Evolutionary conservation across 1,140 invertebrate species (phyloP), one percentile per base, ranked within the genome.

Genomic region (Metaphire vulgaris): DNA sequence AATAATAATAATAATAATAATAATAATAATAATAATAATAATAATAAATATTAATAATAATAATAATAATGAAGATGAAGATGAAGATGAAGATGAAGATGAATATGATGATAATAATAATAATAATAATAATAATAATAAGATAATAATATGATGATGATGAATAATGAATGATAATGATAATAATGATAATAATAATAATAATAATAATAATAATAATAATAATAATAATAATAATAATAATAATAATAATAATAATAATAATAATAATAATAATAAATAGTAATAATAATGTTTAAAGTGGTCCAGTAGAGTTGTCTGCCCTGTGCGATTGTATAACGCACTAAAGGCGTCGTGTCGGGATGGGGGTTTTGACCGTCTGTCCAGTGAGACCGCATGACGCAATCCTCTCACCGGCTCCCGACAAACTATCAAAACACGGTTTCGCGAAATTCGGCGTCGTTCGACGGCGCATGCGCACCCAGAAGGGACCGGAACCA

Each of bases 81-180:
- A 67, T 67, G 66, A 67, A n/a, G 66, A 67, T 29, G 66, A 67
- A n/a, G 66, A 67, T 14, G 66, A 67, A 28, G 66, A 67, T 14
- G 66, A 14, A 28, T n/a, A 14, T 14, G 66, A 67, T 1, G 15
- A 67, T 67, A 29, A 67, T 1, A 29, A 1, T 1, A 1, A 28
- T 1, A 1, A 67, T 1, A 29, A 67, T 67, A 14, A 29, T 29
- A 1, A 28, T n/a, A 65, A 65, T n/a, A n/a, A 28, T 28, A 67
- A 28, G 66, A 15, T 67, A 29, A 67, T 67, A 29, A 67, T 67
- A 67, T 15, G 66, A 67, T 67, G 66, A 67, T 15, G 1, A 1
- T 14, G 66, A 67, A 28, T 15, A 29, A 67, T 67, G 66, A 67
- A 28, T 1, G 15, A 2, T 2, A 67, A 28, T 1, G 15, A 67